A percentile compares a stretch with the other conserved stretches of the same genome.
These are phyloP conservation scores for Erpobdella octoculata DNA, from an alignment of 2,888 invertebrate species.

Conservation along the genomic window DNA sequence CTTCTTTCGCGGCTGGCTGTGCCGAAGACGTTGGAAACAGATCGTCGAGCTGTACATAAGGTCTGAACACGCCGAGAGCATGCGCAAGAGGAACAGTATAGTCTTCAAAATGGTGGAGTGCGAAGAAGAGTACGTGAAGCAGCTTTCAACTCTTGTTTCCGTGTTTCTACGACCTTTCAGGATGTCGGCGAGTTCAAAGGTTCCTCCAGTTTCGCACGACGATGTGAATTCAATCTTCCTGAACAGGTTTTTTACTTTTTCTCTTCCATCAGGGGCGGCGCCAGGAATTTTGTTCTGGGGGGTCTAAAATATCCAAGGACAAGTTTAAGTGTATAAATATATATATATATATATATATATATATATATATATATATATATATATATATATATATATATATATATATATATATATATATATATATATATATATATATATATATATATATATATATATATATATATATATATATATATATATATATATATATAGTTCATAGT, in stretches of 20 bases:
- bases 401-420: no score
- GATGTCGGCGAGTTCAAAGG: slow-evolving; percentile 87
- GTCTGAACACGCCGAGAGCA: slow-evolving; percentile 77
- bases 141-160: slow-evolving; percentile 74
- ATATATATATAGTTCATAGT: no score
- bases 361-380: no score
- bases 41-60: slow-evolving; percentile 75
- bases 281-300: no score
- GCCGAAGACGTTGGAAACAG: slow-evolving; percentile 83
- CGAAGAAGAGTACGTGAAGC: slow-evolving; percentile 84
- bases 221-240: slow-evolving; percentile 88
- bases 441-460: no score
- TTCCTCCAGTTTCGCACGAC: slow-evolving; percentile 83
- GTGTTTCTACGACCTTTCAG: slow-evolving; percentile 76
- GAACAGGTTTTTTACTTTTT: slow-evolving; percentile 58
- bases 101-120: slow-evolving; percentile 71
- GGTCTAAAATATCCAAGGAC: no score
- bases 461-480: no score
- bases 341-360: no score
- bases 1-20: slow-evolving; percentile 86
- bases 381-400: no score
- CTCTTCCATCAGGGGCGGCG: not conserved
- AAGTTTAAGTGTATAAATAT: no score
- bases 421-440: no score
- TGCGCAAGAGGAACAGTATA: slow-evolving; percentile 80